phyloP scores from a whole-genome alignment of 2,888 invertebrate genomes.

The Hetaerina titia region DNA sequence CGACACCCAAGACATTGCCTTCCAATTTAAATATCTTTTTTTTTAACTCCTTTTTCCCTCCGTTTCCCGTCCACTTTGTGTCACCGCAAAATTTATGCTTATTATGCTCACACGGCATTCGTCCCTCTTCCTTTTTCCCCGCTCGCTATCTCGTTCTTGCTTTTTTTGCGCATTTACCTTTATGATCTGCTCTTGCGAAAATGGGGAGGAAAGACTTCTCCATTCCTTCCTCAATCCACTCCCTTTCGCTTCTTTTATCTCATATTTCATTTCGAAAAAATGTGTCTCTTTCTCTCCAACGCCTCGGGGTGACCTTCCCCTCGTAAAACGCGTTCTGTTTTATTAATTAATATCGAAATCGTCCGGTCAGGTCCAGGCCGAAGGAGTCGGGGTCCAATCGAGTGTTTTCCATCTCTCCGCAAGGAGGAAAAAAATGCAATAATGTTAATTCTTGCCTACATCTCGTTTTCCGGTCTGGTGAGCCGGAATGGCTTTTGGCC shows the following conservation, averaged over 20 bases:
- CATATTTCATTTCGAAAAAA: background rate
- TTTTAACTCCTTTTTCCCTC: background rate
- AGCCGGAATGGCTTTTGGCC: conserved; percentile 16
- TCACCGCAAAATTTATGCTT: conserved; percentile 35
- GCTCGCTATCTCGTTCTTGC: conserved; percentile 9
- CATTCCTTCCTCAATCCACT: background rate
- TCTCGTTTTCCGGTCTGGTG: conserved; percentile 39
- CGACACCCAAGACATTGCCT: conserved; percentile 52
- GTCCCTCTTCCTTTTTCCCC: background rate
- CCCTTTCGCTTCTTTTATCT: background rate
- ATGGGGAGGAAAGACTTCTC: background rate
- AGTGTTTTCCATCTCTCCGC: background rate
- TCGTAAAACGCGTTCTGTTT: conserved; percentile 40
- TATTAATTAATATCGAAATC: conserved; percentile 47
- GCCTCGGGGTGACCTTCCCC: background rate
- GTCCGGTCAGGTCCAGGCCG: background rate
- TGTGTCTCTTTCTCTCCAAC: background rate
- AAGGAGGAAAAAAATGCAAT: background rate
- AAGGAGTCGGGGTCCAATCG: background rate
- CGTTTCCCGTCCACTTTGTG: conserved; percentile 53
- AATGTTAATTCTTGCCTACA: conserved; percentile 19
- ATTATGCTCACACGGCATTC: background rate
- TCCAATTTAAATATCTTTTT: conserved; percentile 45
- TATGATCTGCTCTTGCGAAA: conserved; percentile 12
- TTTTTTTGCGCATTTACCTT: conserved; percentile 26